Evolutionary conservation across 2,797 vertebrate genomes (phyloP), one percentile per base, ranked within the genome.

Genomic region (Etheostoma perlongum): DNA sequence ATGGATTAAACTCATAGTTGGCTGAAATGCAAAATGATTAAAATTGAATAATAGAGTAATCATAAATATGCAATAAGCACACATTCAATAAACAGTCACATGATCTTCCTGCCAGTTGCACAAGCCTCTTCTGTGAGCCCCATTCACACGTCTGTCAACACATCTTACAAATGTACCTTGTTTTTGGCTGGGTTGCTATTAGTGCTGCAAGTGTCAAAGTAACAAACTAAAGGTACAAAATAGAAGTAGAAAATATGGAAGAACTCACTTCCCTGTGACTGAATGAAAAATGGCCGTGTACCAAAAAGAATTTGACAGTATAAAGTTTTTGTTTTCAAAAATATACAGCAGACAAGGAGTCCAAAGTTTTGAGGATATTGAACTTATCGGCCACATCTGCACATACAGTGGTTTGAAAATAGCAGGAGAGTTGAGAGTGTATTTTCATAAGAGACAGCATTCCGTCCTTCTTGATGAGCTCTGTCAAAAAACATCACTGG

Each of bases 211-310:
- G 9, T 25, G 15, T 76, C 15, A 33, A 14, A 10, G 16, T 81
- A 66, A 79, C 53, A 79, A 84, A 76, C 87, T 88, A 82, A 53
- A 48, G 3, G 70, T 90, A 89, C 53, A 91, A 92, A 91, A 85
- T 55, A 52, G 6, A 67, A 11, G 80, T 91, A 91, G 44, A 91
- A 90, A 91, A 89, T 81, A 21, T 70, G 33, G 57, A 80, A 71
- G 36, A n/a, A 49, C 33, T 76, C 49, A 11, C 64, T 86, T 78
- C 63, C 61, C 36, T 7, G 5, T 60, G 53, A 48, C 46, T 64
- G 54, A 74, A 27, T 75, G 63, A 65, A 82, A 85, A 79, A 78
- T 69, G 36, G 60, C 27, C 19, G 15, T 48, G 40, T 64, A 42
- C 55, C 64, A 61, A 74, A 72, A 62, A 59, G 4, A 78, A 48